phyloP scores from a whole-genome alignment of 1,140 invertebrate species.

The Lasaia peninsularis region DNA sequence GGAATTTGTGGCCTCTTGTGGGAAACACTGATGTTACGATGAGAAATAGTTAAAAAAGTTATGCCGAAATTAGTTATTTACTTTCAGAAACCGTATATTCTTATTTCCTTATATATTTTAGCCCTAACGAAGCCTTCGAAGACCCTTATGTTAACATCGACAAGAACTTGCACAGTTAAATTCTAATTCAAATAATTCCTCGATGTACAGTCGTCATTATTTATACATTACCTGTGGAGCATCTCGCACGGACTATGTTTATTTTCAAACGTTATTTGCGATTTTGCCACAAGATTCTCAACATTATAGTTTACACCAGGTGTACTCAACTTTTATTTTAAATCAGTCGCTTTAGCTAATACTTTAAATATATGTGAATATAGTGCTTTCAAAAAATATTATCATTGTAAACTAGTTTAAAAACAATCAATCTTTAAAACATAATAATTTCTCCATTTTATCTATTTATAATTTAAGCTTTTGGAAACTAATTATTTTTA shows the following conservation, averaged over 20 bases:
- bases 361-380: not conserved
- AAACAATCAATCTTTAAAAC: too few relatives aligned
- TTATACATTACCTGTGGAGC: constrained; percentile 16
- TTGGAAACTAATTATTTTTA: too few relatives aligned
- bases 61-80: too few relatives aligned
- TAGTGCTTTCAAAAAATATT: too few relatives aligned
- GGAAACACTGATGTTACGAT: too few relatives aligned
- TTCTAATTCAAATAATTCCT: constrained; percentile 15
- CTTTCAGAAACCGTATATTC: too few relatives aligned
- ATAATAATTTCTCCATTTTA: too few relatives aligned
- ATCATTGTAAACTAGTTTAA: too few relatives aligned
- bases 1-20: too few relatives aligned
- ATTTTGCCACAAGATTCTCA: constrained; percentile 17
- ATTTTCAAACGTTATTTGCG: constrained; percentile 18
- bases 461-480: too few relatives aligned
- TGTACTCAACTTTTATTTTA: not conserved
- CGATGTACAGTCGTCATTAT: constrained; percentile 13
- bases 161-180: constrained; percentile 8
- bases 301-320: constrained; percentile 17
- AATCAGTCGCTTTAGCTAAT: not conserved
- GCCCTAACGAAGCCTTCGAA: not conserved
- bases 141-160: not conserved
- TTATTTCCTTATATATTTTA: not conserved
- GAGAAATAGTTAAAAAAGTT: too few relatives aligned
- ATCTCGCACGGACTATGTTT: constrained; percentile 11